A percentile compares a stretch with the other conserved stretches of the same genome.
These are phyloP conservation scores for Trachemys scripta DNA, from an alignment of 2,113 vertebrate genomes.

Conservation along the genomic window DNA sequence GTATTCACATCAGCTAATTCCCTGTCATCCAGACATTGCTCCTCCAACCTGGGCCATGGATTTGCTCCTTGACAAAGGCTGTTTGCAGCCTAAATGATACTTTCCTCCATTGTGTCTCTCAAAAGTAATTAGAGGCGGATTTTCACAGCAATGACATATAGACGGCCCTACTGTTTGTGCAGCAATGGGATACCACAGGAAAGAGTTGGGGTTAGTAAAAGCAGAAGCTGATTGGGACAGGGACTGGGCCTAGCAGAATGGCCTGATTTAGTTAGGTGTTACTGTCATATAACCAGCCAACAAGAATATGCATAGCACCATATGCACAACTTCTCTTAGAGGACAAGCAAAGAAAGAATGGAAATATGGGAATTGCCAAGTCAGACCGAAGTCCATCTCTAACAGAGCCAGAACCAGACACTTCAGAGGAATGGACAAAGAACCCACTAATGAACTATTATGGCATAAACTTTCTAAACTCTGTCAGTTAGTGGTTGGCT, in stretches of 20 bases:
- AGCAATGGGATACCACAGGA: neutral
- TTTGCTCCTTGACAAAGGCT: neutral
- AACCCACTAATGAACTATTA: neutral
- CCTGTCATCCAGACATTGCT: neutral
- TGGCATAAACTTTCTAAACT: too few species aligned
- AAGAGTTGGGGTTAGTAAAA: neutral
- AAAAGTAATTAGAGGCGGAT: neutral
- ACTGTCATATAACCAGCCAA: neutral
- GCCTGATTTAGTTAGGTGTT: neutral
- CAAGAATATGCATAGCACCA: neutral
- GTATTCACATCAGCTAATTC: neutral
- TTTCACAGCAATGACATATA: neutral
- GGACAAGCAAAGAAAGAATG: neutral
- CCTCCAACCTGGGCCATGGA: neutral
- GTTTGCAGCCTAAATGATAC: neutral
- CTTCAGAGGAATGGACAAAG: neutral
- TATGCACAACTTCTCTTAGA: neutral
- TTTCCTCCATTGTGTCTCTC: neutral
- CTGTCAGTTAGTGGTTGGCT: too few species aligned
- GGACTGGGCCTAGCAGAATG: neutral
- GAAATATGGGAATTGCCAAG: neutral
- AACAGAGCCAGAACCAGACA: neutral
- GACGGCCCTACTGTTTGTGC: neutral
- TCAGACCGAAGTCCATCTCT: neutral
- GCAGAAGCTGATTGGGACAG: neutral